A percentile compares a stretch with the other conserved stretches of the same genome.
These are phyloP conservation scores for Hyposmocoma kahamanoa DNA, from an alignment of 1,140 invertebrate genomes.

Conservation along the genomic window DNA sequence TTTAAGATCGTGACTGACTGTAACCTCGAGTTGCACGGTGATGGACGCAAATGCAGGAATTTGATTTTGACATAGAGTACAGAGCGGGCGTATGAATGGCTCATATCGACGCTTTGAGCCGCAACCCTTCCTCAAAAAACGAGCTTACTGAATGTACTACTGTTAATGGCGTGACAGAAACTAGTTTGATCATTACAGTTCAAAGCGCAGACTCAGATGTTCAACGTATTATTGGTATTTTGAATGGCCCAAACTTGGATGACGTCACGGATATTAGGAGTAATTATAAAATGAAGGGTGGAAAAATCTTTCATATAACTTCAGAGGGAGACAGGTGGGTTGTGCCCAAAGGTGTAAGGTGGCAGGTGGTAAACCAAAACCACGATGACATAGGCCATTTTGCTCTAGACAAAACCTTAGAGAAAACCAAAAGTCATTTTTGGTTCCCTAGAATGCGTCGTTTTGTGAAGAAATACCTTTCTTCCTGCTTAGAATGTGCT, in stretches of 20 bases:
- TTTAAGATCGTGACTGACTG: slow-evolving; percentile 44
- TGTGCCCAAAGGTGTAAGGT: slow-evolving; percentile 5
- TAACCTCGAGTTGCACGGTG: slow-evolving; percentile 29
- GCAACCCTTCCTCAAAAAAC: slow-evolving; percentile 13
- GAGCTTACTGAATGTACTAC: background rate
- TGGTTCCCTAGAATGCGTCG: slow-evolving; percentile 8
- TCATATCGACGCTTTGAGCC: slow-evolving; percentile 38
- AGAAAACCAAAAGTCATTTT: background rate
- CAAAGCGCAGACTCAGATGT: slow-evolving; percentile 13
- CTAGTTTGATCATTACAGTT: slow-evolving; percentile 20
- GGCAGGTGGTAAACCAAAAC: slow-evolving; percentile 9
- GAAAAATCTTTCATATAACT: slow-evolving; percentile 4
- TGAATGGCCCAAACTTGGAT: slow-evolving; percentile 13
- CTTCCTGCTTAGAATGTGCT: slow-evolving; percentile 9
- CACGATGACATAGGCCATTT: slow-evolving; percentile 8
- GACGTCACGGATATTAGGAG: slow-evolving; percentile 2
- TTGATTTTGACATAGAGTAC: slow-evolving; percentile 29
- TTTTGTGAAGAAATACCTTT: slow-evolving; percentile 1
- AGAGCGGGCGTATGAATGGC: slow-evolving; percentile 21
- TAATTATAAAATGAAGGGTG: slow-evolving; percentile 7
- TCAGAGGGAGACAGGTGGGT: slow-evolving; percentile 5
- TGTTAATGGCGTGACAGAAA: background rate
- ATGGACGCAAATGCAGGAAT: slow-evolving; percentile 32
- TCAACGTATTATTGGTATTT: slow-evolving; percentile 11
- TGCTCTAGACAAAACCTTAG: background rate